Evolutionary conservation across 2,113 vertebrate species (phyloP).

Genomic region (Ceratotherium simum): DNA sequence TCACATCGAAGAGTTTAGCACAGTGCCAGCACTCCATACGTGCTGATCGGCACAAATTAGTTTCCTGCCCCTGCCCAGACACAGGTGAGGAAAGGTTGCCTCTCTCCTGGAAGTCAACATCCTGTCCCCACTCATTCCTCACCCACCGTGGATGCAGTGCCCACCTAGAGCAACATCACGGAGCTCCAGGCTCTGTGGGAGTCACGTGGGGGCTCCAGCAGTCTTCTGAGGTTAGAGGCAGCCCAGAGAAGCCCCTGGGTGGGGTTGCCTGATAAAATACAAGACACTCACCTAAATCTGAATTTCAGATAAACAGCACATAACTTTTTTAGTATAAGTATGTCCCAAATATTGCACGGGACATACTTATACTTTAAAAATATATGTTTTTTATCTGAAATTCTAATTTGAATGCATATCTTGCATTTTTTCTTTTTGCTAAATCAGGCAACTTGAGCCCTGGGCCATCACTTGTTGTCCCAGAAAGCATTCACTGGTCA

Average conservation of each 20-base stretch:
- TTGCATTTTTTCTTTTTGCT: slow-evolving; percentile 55
- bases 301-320: not conserved
- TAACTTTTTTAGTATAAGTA: slow-evolving; percentile 2
- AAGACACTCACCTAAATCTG: not conserved
- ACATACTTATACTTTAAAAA: not conserved
- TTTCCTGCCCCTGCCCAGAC: not conserved
- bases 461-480: not conserved
- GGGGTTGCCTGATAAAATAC: not conserved
- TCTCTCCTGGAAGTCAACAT: not conserved
- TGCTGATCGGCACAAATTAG: not conserved
- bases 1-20: not conserved
- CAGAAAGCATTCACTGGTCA: not conserved
- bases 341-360: not conserved
- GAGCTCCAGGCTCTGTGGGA: not conserved
- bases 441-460: not conserved
- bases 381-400: not conserved
- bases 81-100: not conserved
- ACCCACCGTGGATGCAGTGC: not conserved
- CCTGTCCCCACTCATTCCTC: not conserved
- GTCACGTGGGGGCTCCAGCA: not conserved
- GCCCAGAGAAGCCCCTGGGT: not conserved
- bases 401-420: not conserved
- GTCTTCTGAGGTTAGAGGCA: not conserved
- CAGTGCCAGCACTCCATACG: not conserved
- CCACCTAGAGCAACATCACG: not conserved